Conservation (phyloP, 1,140 invertebrate genomes). For the Drosophila nannoptera region DNA sequence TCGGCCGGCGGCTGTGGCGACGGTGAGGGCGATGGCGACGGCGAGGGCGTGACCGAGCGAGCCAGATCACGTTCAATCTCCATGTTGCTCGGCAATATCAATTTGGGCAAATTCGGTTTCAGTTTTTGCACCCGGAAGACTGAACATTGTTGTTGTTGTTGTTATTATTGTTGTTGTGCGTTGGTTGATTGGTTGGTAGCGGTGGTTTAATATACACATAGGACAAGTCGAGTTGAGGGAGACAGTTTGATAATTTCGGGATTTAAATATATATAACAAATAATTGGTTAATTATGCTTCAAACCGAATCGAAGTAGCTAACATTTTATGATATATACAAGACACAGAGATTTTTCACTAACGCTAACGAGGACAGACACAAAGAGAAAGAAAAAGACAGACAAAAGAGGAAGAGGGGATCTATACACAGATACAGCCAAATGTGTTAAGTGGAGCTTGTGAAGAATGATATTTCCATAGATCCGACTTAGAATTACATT, state of each 20-base stretch:
- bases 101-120: slow-evolving; percentile 77
- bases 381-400: slow-evolving; percentile 27
- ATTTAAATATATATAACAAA: slow-evolving; percentile 58
- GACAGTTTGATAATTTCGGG: slow-evolving; percentile 29
- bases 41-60: slow-evolving; percentile 51
- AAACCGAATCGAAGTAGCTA: slow-evolving; percentile 31
- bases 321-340: slow-evolving; percentile 68
- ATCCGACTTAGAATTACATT: slow-evolving; percentile 26
- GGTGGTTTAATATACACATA: slow-evolving; percentile 60
- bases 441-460: slow-evolving; percentile 8
- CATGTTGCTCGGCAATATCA: slow-evolving; percentile 74
- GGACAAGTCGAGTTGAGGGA: slow-evolving; percentile 44
- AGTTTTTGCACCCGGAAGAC: slow-evolving; percentile 78
- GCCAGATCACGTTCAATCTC: slow-evolving; percentile 59
- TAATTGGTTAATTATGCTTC: slow-evolving; percentile 66
- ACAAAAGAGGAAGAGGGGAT: slow-evolving; percentile 24
- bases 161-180: too few relatives aligned
- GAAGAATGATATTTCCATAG: slow-evolving; percentile 40
- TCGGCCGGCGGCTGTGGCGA: slow-evolving; percentile 71
- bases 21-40: slow-evolving; percentile 68
- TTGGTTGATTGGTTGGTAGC: slow-evolving; percentile 20
- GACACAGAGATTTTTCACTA: slow-evolving; percentile 17
- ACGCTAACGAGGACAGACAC: slow-evolving; percentile 30
- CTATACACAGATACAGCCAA: slow-evolving; percentile 18
- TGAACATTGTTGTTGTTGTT: slow-evolving; percentile 42